These are phyloP conservation scores for Lasioglossum figueresi DNA, from an alignment of 2,888 invertebrate genomes.

Conservation along the genomic window DNA sequence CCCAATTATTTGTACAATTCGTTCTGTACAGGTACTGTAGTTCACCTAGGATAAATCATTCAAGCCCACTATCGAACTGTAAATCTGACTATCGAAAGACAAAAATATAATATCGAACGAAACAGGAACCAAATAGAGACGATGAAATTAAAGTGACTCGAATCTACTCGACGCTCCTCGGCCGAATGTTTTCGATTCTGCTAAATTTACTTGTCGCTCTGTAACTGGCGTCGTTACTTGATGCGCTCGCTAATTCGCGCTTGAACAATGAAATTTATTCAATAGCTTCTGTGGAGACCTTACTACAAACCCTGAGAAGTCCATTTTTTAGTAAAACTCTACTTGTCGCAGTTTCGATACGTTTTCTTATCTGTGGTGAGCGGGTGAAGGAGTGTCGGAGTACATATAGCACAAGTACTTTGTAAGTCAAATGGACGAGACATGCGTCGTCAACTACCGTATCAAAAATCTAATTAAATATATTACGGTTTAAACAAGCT, in stretches of 20 bases:
- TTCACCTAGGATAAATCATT: background rate
- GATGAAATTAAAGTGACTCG: background rate
- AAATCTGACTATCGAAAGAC: background rate
- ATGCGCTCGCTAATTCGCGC: background rate
- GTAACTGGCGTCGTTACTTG: background rate
- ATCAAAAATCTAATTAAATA: too few species aligned
- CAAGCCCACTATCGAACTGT: background rate
- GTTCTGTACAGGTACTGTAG: background rate
- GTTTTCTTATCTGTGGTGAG: background rate
- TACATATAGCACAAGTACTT: background rate
- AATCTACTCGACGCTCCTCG: background rate
- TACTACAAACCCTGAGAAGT: background rate
- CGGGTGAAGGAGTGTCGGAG: background rate
- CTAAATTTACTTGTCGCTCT: background rate
- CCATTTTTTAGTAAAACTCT: background rate
- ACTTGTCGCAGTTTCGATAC: background rate
- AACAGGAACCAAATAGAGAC: background rate
- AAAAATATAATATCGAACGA: background rate
- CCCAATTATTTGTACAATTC: background rate
- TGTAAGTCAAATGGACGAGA: background rate
- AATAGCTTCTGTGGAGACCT: background rate
- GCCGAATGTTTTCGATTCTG: background rate
- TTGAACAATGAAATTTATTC: too few species aligned
- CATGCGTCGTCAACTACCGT: too few species aligned
- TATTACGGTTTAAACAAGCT: background rate